Conservation (phyloP, 2,797 vertebrate species). For the Galago senegalensis region DNA sequence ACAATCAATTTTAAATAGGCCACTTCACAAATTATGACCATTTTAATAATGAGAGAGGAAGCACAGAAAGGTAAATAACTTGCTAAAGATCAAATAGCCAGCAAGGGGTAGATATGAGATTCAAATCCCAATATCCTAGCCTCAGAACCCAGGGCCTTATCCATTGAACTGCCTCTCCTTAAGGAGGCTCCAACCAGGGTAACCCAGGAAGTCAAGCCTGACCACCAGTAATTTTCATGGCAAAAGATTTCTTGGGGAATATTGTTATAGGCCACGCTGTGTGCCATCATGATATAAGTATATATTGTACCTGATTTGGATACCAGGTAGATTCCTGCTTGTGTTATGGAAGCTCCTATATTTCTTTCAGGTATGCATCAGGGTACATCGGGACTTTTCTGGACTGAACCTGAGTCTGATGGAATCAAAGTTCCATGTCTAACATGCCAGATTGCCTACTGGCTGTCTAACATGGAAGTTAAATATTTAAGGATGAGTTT, state of each 20-base stretch:
- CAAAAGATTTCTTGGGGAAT: not conserved
- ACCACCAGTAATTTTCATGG: not conserved
- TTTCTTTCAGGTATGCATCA: not conserved
- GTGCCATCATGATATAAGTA: not conserved
- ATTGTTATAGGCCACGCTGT: not conserved
- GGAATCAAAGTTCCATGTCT: not conserved
- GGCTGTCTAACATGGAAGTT: not conserved
- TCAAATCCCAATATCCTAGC: not conserved
- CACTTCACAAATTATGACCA: not conserved
- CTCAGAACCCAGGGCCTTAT: not conserved
- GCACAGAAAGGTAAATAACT: not conserved
- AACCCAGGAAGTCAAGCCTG: not conserved
- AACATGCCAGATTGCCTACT: not conserved
- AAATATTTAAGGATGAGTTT: not conserved
- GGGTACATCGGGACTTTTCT: not conserved
- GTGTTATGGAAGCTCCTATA: not conserved
- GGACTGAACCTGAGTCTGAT: not conserved
- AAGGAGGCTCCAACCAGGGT: not conserved
- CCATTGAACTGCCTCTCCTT: not conserved
- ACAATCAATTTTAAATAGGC: conserved; percentile 9
- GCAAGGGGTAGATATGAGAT: not conserved
- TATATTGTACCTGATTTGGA: not conserved
- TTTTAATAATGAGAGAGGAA: conserved; percentile 36
- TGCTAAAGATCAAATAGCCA: not conserved
- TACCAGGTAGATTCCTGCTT: not conserved